Conservation (phyloP, 2,797 vertebrate genomes). For the Trichosurus vulpecula region DNA sequence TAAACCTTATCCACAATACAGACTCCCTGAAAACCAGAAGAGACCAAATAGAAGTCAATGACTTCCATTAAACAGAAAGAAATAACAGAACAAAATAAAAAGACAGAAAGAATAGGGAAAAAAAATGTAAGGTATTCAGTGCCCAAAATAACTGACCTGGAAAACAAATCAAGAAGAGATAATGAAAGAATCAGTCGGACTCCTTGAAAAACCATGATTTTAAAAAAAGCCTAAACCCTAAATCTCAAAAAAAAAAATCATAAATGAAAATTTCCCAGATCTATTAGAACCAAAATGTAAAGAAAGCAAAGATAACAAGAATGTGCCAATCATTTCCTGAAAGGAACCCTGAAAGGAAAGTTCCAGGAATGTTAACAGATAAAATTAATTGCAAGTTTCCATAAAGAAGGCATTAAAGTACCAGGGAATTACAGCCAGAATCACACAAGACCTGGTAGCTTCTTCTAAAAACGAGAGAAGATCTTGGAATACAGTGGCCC, state of each 20-base stretch:
- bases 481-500: background rate
- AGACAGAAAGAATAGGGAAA: background rate
- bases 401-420: no score
- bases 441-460: background rate
- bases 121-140: background rate
- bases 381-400: background rate
- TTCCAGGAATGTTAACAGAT: background rate
- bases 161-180: background rate
- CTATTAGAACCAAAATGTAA: background rate
- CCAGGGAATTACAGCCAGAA: background rate
- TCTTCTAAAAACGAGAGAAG: background rate
- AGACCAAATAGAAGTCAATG: background rate
- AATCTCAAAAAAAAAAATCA: background rate
- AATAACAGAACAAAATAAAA: background rate
- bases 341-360: background rate
- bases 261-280: background rate
- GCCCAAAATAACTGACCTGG: background rate
- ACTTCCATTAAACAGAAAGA: background rate
- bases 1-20: background rate
- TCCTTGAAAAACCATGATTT: background rate
- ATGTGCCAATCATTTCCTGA: background rate
- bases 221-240: background rate
- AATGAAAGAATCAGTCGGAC: background rate
- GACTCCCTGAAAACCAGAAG: background rate
- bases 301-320: background rate